Evolutionary conservation across 35 echinoderm and acorn worm species (phyloP).

Genomic region (Ophiothrix spiculata): DNA sequence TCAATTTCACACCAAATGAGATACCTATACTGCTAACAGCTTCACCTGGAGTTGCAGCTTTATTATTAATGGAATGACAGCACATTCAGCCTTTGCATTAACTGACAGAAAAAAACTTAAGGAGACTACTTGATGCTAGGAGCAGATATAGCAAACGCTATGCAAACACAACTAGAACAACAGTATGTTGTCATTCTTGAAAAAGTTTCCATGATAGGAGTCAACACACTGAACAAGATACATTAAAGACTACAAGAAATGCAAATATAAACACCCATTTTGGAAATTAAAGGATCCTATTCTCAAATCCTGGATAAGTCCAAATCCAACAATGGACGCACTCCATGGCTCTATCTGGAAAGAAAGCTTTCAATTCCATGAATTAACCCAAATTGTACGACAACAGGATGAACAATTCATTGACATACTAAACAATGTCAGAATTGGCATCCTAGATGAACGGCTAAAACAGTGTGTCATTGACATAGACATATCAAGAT

Average conservation of each 20-base stretch:
- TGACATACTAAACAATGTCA: conserved; percentile 15
- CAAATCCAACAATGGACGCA: no score
- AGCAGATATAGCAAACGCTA: conserved; percentile 43
- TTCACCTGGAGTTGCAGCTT: conserved; percentile 47
- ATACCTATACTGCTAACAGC: conserved; percentile 36
- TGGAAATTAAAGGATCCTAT: neutral
- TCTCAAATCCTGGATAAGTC: neutral
- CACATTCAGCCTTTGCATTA: conserved; percentile 52
- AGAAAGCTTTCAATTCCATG: conserved; percentile 3
- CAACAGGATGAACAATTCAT: conserved; percentile 27
- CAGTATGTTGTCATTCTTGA: conserved; percentile 73
- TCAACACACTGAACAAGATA: conserved; percentile 33
- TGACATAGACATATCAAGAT: neutral
- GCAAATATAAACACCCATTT: conserved; percentile 30
- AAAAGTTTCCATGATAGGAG: conserved; percentile 70
- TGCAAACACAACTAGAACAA: conserved; percentile 26
- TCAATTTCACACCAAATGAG: conserved; percentile 36
- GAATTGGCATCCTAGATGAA: neutral
- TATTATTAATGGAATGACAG: conserved; percentile 57
- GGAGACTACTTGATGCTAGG: conserved; percentile 47
- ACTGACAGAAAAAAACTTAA: conserved; percentile 25
- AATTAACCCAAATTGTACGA: conserved; percentile 51
- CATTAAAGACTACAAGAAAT: conserved; percentile 51
- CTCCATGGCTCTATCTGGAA: no score
- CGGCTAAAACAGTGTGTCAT: neutral